These are phyloP conservation scores for Propithecus deckenii DNA, from an alignment of 2,797 vertebrate species.

Conservation along the genomic window DNA sequence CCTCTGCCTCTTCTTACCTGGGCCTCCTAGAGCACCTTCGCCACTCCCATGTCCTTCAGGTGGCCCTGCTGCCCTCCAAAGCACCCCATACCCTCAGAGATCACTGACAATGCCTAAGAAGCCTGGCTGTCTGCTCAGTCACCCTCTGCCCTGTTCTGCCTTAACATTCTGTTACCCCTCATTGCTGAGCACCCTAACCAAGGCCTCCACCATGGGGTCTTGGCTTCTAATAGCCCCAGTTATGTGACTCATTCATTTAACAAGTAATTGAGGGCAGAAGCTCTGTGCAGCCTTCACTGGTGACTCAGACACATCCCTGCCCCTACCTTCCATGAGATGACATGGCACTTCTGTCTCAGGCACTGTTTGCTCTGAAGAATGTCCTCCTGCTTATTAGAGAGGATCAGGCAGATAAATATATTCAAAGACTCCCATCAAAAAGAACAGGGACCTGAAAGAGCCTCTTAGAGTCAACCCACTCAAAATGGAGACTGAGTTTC, in stretches of 20 bases:
- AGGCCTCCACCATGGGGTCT: neutral
- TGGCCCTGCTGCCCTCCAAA: constrained; percentile 92
- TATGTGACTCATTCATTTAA: neutral
- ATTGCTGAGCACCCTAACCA: neutral
- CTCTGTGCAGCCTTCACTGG: neutral
- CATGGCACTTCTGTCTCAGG: neutral
- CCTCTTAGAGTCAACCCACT: neutral
- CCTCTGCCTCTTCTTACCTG: constrained; percentile 83
- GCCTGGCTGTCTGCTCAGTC: neutral
- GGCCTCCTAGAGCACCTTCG: constrained; percentile 84
- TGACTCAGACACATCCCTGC: neutral
- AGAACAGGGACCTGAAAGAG: neutral
- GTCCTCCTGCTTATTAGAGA: neutral
- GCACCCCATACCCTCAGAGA: constrained; percentile 89
- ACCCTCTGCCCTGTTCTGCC: neutral
- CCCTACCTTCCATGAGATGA: neutral
- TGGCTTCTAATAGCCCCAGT: neutral
- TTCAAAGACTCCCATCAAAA: neutral
- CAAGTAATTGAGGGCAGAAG: neutral
- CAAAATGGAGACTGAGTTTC: neutral
- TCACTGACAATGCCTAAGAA: constrained; percentile 87
- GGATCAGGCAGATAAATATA: neutral
- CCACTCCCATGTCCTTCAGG: constrained; percentile 90
- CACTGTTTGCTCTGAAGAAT: neutral
- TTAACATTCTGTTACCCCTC: neutral